A percentile compares a stretch with the other conserved stretches of the same genome.
These are phyloP conservation scores for Venturia canescens DNA, from an alignment of 1,140 invertebrate genomes.

Conservation along the genomic window DNA sequence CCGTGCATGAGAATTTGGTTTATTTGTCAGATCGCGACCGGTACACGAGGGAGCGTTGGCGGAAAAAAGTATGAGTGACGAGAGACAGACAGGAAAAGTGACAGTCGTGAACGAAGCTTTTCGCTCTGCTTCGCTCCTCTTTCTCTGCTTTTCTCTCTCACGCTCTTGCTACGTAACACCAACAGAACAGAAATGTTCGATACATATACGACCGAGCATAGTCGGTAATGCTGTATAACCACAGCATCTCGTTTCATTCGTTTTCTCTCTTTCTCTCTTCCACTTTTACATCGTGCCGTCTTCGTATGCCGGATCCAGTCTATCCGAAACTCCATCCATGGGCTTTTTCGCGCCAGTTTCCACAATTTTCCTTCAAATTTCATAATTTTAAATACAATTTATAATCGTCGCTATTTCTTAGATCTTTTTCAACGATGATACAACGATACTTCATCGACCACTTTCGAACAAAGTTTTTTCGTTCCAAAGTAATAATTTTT, in stretches of 20 bases:
- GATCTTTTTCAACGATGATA: too few species aligned
- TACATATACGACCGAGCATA: neutral
- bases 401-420: too few species aligned
- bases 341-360: neutral
- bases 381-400: too few species aligned
- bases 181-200: slow-evolving; percentile 4
- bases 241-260: neutral
- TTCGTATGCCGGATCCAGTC: neutral
- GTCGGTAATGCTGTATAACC: slow-evolving; percentile 7
- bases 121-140: slow-evolving; percentile 12
- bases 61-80: neutral
- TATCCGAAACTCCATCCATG: neutral
- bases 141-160: slow-evolving; percentile 15
- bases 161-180: neutral
- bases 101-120: neutral
- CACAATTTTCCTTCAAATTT: too few species aligned
- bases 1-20: neutral
- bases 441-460: too few species aligned
- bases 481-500: too few species aligned
- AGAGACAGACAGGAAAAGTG: neutral
- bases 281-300: neutral
- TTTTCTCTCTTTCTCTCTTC: too few species aligned
- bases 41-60: neutral
- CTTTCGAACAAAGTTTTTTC: too few species aligned
- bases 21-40: neutral